A percentile compares a stretch with the other conserved stretches of the same genome.
These are phyloP conservation scores for Pristionchus mayeri DNA, from an alignment of 2,888 invertebrate species.

Conservation along the genomic window DNA sequence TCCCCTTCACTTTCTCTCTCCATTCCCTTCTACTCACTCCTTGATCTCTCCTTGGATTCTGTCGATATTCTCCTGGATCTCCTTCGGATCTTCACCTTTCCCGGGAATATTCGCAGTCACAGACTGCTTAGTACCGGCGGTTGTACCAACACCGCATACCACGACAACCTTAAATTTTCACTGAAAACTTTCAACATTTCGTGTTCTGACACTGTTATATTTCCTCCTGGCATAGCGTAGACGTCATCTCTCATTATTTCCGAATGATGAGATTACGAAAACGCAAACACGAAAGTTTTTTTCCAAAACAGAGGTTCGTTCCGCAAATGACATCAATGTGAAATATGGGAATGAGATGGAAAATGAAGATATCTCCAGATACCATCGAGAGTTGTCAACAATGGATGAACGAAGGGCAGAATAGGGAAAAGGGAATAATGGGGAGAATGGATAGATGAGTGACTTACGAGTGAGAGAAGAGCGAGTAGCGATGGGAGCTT, in stretches of 20 bases:
- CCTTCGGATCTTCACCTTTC: neutral
- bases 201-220: too few relatives aligned
- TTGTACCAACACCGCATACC: neutral
- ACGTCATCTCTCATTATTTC: too few relatives aligned
- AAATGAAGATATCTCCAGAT: constrained; percentile 15
- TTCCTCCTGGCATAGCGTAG: too few relatives aligned
- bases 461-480: constrained; percentile 29
- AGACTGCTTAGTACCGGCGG: neutral
- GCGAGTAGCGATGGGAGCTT: neutral
- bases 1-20: neutral
- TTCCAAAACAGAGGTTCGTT: neutral
- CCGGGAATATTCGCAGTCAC: neutral
- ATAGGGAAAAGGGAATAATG: neutral
- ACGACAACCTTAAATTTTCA: neutral
- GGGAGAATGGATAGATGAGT: neutral
- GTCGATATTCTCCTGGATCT: constrained; percentile 6
- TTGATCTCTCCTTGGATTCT: neutral
- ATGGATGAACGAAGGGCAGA: neutral
- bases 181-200: neutral
- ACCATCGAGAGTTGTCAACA: neutral
- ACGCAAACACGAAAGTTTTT: too few relatives aligned
- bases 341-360: neutral
- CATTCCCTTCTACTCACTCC: neutral
- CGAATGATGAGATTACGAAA: too few relatives aligned
- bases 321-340: neutral